These are phyloP conservation scores for Callosobruchus maculatus DNA, from an alignment of 2,888 invertebrate genomes.

Conservation along the genomic window DNA sequence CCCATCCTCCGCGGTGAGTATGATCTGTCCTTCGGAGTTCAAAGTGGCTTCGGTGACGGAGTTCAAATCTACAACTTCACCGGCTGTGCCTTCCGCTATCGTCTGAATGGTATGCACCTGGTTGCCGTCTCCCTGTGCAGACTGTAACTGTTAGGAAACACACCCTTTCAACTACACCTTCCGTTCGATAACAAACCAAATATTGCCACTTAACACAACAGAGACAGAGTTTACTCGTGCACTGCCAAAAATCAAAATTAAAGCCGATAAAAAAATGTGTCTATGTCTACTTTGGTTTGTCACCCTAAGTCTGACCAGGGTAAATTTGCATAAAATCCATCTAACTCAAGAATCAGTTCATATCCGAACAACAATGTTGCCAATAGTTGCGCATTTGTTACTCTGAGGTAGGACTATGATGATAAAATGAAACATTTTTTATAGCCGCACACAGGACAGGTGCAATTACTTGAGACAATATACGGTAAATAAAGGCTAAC, in stretches of 20 bases:
- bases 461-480: too few relatives aligned
- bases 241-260: neutral
- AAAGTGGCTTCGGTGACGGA: slow-evolving; percentile 86
- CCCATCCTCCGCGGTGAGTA: slow-evolving; percentile 91
- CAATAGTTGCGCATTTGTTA: too few relatives aligned
- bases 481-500: too few relatives aligned
- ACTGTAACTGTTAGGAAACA: slow-evolving; percentile 55
- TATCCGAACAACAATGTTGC: neutral
- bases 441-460: too few relatives aligned
- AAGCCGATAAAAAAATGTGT: neutral
- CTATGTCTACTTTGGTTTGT: neutral
- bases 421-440: too few relatives aligned
- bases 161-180: neutral
- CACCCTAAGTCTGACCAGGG: neutral
- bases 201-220: neutral
- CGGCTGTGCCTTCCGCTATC: slow-evolving; percentile 70
- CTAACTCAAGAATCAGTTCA: neutral
- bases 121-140: slow-evolving; percentile 58
- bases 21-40: slow-evolving; percentile 90
- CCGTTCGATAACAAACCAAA: neutral
- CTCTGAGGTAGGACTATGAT: too few relatives aligned
- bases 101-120: slow-evolving; percentile 67
- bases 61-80: slow-evolving; percentile 84
- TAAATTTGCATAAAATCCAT: neutral
- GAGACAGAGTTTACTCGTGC: neutral